Percentiles rank a stretch among this genome's conserved stretches.
Evolutionary conservation across 2,888 invertebrate species (phyloP).

Genomic region (Chymomyza amoena): DNA sequence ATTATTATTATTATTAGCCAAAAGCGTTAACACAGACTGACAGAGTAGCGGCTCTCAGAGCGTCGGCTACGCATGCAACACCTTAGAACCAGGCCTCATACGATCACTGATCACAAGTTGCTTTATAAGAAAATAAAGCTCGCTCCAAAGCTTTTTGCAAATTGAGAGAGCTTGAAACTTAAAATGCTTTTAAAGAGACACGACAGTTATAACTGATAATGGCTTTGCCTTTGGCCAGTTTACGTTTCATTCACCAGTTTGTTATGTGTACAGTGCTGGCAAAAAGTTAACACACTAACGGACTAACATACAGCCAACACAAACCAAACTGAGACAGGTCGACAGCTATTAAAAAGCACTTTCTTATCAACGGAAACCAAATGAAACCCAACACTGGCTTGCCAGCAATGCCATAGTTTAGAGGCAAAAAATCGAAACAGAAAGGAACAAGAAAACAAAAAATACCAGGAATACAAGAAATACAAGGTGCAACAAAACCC

Average conservation of each 20-base stretch:
- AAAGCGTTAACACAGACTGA: constrained; percentile 56
- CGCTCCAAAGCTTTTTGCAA: constrained; percentile 22
- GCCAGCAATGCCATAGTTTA: constrained; percentile 34
- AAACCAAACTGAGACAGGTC: constrained; percentile 39
- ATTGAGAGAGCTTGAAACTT: background rate
- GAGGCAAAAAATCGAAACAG: constrained; percentile 12
- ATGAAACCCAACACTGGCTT: constrained; percentile 51
- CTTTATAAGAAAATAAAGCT: constrained; percentile 18
- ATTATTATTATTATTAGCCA: constrained; percentile 57
- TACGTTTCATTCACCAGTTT: background rate
- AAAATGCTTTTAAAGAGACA: background rate
- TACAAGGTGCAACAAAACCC: constrained; percentile 3
- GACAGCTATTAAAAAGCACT: constrained; percentile 63
- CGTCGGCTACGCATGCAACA: constrained; percentile 42
- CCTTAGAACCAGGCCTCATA: constrained; percentile 44
- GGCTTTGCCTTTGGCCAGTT: background rate
- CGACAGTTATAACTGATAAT: constrained; percentile 28
- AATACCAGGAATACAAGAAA: background rate
- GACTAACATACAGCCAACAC: constrained; percentile 8
- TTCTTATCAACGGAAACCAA: constrained; percentile 53
- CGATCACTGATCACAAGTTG: constrained; percentile 36
- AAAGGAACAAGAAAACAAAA: background rate
- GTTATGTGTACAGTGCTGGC: constrained; percentile 9
- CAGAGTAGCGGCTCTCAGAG: constrained; percentile 1
- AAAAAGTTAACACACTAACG: constrained; percentile 13